phyloP scores from a whole-genome alignment of 2,888 invertebrate genomes.

The Elysia crispata region DNA sequence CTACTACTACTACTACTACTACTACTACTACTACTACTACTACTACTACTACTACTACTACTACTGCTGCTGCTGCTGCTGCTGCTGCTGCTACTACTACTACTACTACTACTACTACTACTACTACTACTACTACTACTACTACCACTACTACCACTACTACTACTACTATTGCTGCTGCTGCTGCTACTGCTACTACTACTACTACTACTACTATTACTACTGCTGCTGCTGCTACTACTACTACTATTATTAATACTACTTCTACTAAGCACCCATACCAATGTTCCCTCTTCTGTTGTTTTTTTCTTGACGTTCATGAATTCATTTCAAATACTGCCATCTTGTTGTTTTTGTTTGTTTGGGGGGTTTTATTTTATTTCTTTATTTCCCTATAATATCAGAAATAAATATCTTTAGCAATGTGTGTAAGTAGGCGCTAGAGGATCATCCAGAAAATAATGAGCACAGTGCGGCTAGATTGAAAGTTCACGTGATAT shows the following conservation, averaged over 20 bases:
- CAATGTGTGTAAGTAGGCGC: too few species aligned
- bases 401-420: too few species aligned
- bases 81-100: slow-evolving; percentile 4
- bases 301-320: background rate
- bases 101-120: slow-evolving; percentile 22
- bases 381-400: too few species aligned
- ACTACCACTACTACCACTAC: slow-evolving; percentile 12
- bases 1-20: background rate
- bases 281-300: too few species aligned
- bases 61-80: background rate
- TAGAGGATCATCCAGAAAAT: too few species aligned
- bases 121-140: slow-evolving; percentile 28
- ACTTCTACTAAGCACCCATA: background rate
- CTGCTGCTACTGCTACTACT: slow-evolving; percentile 11
- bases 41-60: slow-evolving; percentile 16
- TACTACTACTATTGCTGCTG: slow-evolving; percentile 17
- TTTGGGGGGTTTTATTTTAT: too few species aligned
- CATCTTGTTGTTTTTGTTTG: too few species aligned
- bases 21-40: slow-evolving; percentile 18
- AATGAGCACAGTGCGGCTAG: too few species aligned
- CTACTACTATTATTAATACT: background rate
- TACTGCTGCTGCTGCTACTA: background rate
- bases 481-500: too few species aligned
- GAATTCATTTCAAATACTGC: too few species aligned
- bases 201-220: background rate